Evolutionary conservation across 1,140 invertebrate genomes (phyloP).

Genomic region (Potamilus streckersoni): DNA sequence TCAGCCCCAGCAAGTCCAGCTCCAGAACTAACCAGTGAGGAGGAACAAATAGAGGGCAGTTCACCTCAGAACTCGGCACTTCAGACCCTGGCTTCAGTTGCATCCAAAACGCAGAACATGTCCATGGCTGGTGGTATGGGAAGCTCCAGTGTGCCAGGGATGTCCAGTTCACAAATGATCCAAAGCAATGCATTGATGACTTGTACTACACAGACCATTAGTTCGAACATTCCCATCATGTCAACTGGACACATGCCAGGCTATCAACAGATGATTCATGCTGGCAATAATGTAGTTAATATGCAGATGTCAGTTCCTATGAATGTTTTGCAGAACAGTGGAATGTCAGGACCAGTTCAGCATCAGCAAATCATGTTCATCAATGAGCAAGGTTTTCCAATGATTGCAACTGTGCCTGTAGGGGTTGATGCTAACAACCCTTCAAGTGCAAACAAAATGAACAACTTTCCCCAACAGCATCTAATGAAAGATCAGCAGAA

Average conservation of each 20-base stretch:
- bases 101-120: conserved; percentile 46
- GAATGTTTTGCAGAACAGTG: conserved; percentile 14
- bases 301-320: conserved; percentile 41
- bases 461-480: conserved; percentile 1
- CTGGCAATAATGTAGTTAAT: conserved; percentile 35
- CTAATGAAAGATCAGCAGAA: conserved; percentile 26
- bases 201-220: conserved; percentile 30
- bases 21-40: conserved; percentile 8
- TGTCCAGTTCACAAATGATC: conserved; percentile 7
- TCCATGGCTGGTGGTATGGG: conserved; percentile 27
- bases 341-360: conserved; percentile 22
- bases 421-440: conserved; percentile 34
- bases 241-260: conserved; percentile 29
- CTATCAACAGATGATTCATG: conserved; percentile 26
- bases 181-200: conserved; percentile 5
- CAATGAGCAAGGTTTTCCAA: conserved; percentile 57
- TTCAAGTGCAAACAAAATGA: conserved; percentile 27
- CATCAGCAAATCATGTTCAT: conserved; percentile 56
- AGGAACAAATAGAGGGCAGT: conserved; percentile 4
- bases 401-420: conserved; percentile 48
- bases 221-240: conserved; percentile 42
- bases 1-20: conserved; percentile 22
- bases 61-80: conserved; percentile 28
- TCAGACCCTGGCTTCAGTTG: conserved; percentile 56
- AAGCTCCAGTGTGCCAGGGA: conserved; percentile 8